Percentiles rank a stretch among this genome's conserved stretches.
These are phyloP conservation scores for Eurytoma adleriae DNA, from an alignment of 2,888 invertebrate genomes.

Conservation along the genomic window DNA sequence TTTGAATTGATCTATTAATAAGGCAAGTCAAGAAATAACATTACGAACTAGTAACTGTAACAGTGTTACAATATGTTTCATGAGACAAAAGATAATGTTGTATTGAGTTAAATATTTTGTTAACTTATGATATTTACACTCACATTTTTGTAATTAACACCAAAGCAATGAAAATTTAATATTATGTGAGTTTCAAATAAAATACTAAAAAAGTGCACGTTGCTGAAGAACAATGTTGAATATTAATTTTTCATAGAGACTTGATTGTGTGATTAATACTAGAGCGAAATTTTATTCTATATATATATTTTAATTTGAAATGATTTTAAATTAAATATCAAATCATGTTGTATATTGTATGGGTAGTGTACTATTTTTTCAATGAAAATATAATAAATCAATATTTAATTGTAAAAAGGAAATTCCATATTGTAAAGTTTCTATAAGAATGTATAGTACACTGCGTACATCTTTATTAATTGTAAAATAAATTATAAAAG, in stretches of 20 bases:
- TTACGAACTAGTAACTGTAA: too few species aligned
- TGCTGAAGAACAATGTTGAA: slow-evolving; percentile 10
- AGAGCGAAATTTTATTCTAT: slow-evolving; percentile 36
- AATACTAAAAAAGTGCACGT: slow-evolving; percentile 8
- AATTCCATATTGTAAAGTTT: slow-evolving; percentile 44
- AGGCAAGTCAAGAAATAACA: neutral
- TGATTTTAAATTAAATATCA: neutral
- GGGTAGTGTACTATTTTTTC: slow-evolving; percentile 27
- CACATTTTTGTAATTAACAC: slow-evolving; percentile 25
- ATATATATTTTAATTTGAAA: neutral
- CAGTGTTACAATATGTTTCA: too few species aligned
- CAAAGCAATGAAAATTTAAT: slow-evolving; percentile 4
- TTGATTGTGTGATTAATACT: slow-evolving; percentile 20
- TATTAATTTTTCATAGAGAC: slow-evolving; percentile 6
- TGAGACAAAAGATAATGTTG: neutral
- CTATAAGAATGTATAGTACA: slow-evolving; percentile 42
- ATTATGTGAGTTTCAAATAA: slow-evolving; percentile 13
- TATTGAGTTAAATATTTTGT: slow-evolving; percentile 4
- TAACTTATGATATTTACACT: slow-evolving; percentile 1
- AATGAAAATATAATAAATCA: slow-evolving; percentile 14
- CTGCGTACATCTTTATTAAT: slow-evolving; percentile 41
- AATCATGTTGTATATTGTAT: neutral
- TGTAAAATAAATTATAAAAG: slow-evolving; percentile 43
- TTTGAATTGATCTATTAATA: slow-evolving; percentile 18
- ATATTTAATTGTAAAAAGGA: slow-evolving; percentile 37